Conservation (phyloP, 2,888 invertebrate species). For the Pasiphila rectangulata region DNA sequence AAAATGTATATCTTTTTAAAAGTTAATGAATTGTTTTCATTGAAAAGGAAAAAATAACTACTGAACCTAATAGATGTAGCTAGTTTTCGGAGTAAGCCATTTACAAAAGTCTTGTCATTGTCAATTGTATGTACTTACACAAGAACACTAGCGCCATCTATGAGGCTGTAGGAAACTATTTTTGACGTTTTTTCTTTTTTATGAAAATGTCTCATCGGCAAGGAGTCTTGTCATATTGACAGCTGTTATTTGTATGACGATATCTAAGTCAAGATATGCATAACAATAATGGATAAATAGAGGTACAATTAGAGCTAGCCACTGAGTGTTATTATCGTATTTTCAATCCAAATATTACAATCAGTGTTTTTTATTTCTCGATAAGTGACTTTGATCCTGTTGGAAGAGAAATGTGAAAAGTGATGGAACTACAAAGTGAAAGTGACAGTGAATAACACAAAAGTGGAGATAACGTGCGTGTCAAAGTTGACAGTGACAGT, state of each 20-base stretch:
- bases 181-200: no score
- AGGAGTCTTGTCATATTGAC: slow-evolving; percentile 19
- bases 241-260: slow-evolving; percentile 15
- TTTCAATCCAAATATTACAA: slow-evolving; percentile 13
- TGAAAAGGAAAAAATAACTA: no score
- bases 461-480: slow-evolving; percentile 9
- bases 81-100: no score
- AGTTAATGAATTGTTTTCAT: no score
- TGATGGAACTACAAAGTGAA: slow-evolving; percentile 11
- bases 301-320: slow-evolving; percentile 11
- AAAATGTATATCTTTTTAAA: no score
- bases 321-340: slow-evolving; percentile 13
- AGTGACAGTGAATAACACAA: slow-evolving; percentile 19
- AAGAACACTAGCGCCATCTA: no score
- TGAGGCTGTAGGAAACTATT: no score
- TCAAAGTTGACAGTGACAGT: slow-evolving; percentile 14
- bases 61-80: no score
- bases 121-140: no score
- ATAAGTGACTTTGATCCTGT: slow-evolving; percentile 8
- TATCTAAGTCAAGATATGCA: no score
- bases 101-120: no score
- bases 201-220: no score
- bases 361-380: slow-evolving; percentile 14
- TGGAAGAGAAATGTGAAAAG: slow-evolving; percentile 6
- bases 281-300: slow-evolving; percentile 7